These are phyloP conservation scores for Vandiemenella viatica DNA, from an alignment of 2,888 invertebrate species.

Conservation along the genomic window DNA sequence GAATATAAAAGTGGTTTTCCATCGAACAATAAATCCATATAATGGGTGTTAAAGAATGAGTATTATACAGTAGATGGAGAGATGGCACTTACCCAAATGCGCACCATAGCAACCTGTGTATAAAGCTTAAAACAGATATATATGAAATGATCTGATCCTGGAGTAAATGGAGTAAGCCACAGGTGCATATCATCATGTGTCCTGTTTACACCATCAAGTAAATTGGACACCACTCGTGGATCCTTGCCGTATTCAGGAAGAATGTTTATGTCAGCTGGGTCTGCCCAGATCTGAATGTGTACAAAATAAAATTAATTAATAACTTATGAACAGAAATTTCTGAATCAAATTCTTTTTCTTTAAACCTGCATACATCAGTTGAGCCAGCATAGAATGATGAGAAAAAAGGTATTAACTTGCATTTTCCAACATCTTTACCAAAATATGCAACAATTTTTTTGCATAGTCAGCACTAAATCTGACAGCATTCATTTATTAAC, in stretches of 20 bases:
- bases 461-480: too few species aligned
- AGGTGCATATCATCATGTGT: constrained; percentile 64
- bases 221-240: constrained; percentile 43
- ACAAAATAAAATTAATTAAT: not conserved
- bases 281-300: constrained; percentile 36
- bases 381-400: too few species aligned
- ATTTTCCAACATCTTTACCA: too few species aligned
- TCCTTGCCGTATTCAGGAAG: constrained; percentile 50
- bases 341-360: not conserved
- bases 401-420: too few species aligned
- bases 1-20: constrained; percentile 18
- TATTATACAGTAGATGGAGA: too few species aligned
- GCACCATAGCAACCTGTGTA: constrained; percentile 43
- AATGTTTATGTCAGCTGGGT: constrained; percentile 43
- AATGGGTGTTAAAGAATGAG: too few species aligned
- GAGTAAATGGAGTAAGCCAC: constrained; percentile 54
- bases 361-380: not conserved
- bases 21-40: too few species aligned
- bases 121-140: constrained; percentile 37
- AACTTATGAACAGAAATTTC: not conserved
- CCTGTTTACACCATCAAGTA: constrained; percentile 54
- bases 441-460: too few species aligned
- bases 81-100: constrained; percentile 46
- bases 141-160: constrained; percentile 42
- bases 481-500: too few species aligned